Evolutionary conservation across 2,888 invertebrate genomes (phyloP), one percentile per base, ranked within the genome.

Genomic region (Drosophila putrida): DNA sequence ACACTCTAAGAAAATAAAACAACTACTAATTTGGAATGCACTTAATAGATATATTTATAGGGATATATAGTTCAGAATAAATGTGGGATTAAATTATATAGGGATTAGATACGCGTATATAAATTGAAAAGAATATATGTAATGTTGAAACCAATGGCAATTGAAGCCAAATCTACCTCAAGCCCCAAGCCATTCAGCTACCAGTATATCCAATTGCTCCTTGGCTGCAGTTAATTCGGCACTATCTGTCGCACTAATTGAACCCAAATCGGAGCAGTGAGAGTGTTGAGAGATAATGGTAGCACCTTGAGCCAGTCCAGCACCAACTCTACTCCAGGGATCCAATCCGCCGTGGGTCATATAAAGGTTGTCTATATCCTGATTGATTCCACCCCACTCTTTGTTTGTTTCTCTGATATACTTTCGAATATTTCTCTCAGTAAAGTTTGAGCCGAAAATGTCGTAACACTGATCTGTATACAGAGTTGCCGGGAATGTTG

Each of bases 321-420:
- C 85, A 1, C 94, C 94, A 66, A 94, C 91, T 8, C 90, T 79
- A 78, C 93, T 93, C 94, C 94, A 94, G 10, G 94, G 94, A 90
- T 94, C 94, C 20, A 93, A 68, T 55, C 91, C 91, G 8, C 94
- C 94, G 55, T 94, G 94, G 3, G 93, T 92, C 58, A 93, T 93
- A 28, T 93, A 92, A 0, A 94, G 93, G 54, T 93, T 93, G 6
- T 88, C 91, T 0, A 93, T 91, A n/a, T 92, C 89, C 0, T 93
- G 93, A 51, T 90, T 64, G 4, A 84, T 75, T 1, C 93, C 93
- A 8, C 93, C 94, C 71, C 93, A 94, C 33, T 91, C 73, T 0
- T 85, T 70, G 79, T 94, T 94, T 1, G 93, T 93, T 8, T 90
- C 68, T 2, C 70, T 39, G 8, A 79, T 70, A 27, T 85, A 78